Evolutionary conservation across 1,140 invertebrate genomes (phyloP), one percentile per base, ranked within the genome.

Genomic region (Papilio polyxenes): DNA sequence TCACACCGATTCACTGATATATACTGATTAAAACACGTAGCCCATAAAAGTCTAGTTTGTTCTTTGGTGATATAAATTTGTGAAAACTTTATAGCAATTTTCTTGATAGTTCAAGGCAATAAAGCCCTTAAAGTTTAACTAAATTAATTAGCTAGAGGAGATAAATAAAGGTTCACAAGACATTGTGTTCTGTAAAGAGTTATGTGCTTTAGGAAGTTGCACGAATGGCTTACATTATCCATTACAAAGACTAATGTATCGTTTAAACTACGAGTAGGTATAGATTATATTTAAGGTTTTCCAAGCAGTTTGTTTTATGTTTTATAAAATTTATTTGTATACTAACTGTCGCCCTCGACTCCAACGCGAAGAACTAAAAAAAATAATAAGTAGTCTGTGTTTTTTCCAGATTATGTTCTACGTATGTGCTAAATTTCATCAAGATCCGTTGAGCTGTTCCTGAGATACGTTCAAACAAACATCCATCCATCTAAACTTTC

Each of bases 141-240:
- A 31, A 65, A 65, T 40, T 72, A 72, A 72, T 72, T 72, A 72
- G 31, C 65, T 37, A 37, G 65, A 37, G 7, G 23, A 72, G 31
- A 72, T 72, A 72, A 72, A 72, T 72, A 72, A 72, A 40, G 8
- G 62, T 69, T 11, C 31, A 65, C 62, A 72, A 37, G 31, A 72
- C 65, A 72, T 15, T 69, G 23, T 69, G 62, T 69, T 23, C 2
- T 20, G 59, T 62, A 62, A 59, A 65, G 65, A 72, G 65, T 72
- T 72, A 72, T 72, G 65, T 40, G 4, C 23, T 31, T 40, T 72
- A 72, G 11, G 15, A 40, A 69, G 31, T 69, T 17, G 23, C 31
- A 37, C 31, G 15, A 72, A 40, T 72, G 37, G 65, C n/a, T 15
- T 40, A 72, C 31, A 7, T 72, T 72, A 72, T 7, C 65, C 65